Base-by-base conservation (phyloP, 2,113 vertebrate genomes). In the Rana temporaria region DNA sequence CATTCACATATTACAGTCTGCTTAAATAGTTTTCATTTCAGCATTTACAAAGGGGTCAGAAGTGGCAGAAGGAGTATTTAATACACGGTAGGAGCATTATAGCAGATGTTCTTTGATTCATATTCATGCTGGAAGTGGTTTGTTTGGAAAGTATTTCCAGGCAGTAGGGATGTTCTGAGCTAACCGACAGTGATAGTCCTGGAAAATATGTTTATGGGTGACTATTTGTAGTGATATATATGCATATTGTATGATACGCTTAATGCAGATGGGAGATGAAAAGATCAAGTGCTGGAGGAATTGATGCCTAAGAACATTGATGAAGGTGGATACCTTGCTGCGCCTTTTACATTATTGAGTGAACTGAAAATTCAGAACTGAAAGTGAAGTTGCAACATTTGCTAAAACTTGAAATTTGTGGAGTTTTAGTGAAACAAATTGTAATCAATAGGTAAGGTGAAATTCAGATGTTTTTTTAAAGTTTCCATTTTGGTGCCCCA, bases 51-150 rank as follows among this genome's bases (percentile, higher is more conserved):
- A 67, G 63, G 62, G 80, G 62, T 75, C 80, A 57, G 17, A 74
- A 26, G 67, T 70, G 80, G 70, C 80, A 74, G 57, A 6, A 65
- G 19, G 38, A 24, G 59, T 67, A 22, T 67, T 83, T 76, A 68
- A 74, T 83, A 42, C 81, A 76, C 34, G 52, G 80, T 74, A 82
- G 53, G 56, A 76, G 22, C 68, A 83, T 65, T 60, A 76, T 42
- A 59, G 48, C 81, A 76, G 81, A 75, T 83, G 81, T 83, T 83
- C 57, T 38, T 76, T 76, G 70, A 75, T 66, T 74, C 70, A 74
- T 65, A 74, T 72, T 52, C 57, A 16, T 82, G 72, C 81, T 68
- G 72, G 81, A 83, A 76, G 72, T 83, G 72, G 71, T 83, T 83
- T 83, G 55, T 70, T 42, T 67, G 34, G 78, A 68, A 79, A 79